Base-by-base conservation (phyloP, 2,113 vertebrate species). In the Zosterops hypoxanthus region DNA sequence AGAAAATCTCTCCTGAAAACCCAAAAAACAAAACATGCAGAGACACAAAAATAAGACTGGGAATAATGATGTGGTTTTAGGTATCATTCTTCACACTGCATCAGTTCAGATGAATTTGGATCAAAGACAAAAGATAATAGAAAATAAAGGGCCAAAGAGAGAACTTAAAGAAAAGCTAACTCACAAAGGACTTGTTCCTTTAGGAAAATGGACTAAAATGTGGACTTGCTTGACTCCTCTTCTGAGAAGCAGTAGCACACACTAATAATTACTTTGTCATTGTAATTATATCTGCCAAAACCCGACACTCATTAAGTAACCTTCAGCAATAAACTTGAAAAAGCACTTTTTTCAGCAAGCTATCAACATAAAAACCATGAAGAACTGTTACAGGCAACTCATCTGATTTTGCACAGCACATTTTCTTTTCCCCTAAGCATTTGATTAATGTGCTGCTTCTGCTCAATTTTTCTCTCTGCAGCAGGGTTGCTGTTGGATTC, bases 271-370 rank as follows among this genome's bases (percentile, higher is more conserved):
- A 50, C 19, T 85, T 76, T 79, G 66, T 46, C 53, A 77, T 85
- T 89, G 61, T 33, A 84, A 39, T 59, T 73, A 26, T 36, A 42
- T 14, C 39, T 64, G 46, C 34, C 41, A 76, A 95, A 93, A 20
- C 5, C 31, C 19, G 22, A 29, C 15, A 36, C 44, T 87, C 33
- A 63, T 85, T 88, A 94, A 77, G 50, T 24, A 88, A 61, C 46
- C 44, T 88, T 72, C 55, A 85, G 66, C 57, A 75, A 80, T 93
- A 86, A 90, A 80, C 20, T 80, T 65, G 53, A 91, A 44, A 90
- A 82, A 94, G 5, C 24, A 5, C 36, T 91, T 92, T 94, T 92
- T 85, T 47, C 46, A 73, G 41, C 25, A 18, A 93, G 39, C 15
- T 79, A 71, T 75, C 29, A 75, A 79, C 29, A 76, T 56, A 79